phyloP scores from a whole-genome alignment of 2,888 invertebrate genomes.

The Osedax fenrisi region DNA sequence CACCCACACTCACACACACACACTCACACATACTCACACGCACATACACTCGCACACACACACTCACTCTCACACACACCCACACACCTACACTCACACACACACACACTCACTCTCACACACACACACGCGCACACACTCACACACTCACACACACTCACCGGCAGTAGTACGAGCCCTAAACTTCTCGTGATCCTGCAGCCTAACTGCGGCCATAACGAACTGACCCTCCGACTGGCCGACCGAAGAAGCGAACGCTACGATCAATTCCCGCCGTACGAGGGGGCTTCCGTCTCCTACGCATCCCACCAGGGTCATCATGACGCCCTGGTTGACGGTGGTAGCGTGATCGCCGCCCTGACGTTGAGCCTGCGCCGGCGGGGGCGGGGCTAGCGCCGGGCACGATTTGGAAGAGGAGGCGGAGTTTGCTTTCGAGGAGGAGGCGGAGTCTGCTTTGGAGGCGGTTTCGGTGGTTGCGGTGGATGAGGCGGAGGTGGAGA shows the following conservation, averaged over 20 bases:
- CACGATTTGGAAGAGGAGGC: conserved; percentile 65
- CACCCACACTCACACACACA: no score
- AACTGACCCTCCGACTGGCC: conserved; percentile 51
- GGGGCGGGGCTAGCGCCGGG: conserved; percentile 45
- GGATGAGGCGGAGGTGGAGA: conserved; percentile 78
- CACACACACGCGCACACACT: not conserved
- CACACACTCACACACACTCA: not conserved
- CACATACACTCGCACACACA: not conserved
- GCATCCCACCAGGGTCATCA: conserved; percentile 69
- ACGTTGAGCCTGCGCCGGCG: conserved; percentile 44
- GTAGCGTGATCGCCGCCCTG: conserved; percentile 82
- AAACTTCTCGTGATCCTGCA: conserved; percentile 43
- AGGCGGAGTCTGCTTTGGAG: conserved; percentile 73
- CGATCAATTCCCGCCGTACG: conserved; percentile 70
- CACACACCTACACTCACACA: not conserved
- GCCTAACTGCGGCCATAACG: conserved; percentile 42
- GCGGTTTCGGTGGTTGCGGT: conserved; percentile 68
- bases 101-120: not conserved
- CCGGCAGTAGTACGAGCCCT: not conserved
- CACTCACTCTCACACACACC: not conserved
- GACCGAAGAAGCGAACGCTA: conserved; percentile 74
- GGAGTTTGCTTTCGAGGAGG: conserved; percentile 69
- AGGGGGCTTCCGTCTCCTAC: conserved; percentile 73
- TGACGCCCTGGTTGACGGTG: conserved; percentile 81
- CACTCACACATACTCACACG: not conserved